phyloP scores from a whole-genome alignment of 2,797 vertebrate genomes.

The Parambassis ranga region DNA sequence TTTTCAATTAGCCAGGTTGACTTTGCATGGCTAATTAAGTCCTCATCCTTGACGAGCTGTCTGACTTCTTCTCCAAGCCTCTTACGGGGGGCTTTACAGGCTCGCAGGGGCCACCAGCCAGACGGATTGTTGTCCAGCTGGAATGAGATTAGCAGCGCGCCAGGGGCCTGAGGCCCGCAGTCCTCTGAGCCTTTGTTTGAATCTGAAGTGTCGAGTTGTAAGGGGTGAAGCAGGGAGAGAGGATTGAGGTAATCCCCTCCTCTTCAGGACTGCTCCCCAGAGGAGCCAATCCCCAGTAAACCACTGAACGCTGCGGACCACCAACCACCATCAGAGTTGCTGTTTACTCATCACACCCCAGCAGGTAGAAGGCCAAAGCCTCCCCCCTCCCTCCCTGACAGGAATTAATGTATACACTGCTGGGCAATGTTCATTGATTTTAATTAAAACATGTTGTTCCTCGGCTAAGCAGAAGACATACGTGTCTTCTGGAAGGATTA shows the following conservation, averaged over 20 bases:
- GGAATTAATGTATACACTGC: constrained; percentile 24
- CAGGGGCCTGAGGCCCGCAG: constrained; percentile 70
- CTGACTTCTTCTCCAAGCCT: constrained; percentile 81
- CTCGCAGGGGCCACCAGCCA: constrained; percentile 70
- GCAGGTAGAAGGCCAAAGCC: constrained; percentile 50
- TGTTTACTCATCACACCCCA: constrained; percentile 58
- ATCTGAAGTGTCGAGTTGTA: constrained; percentile 76
- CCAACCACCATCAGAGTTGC: constrained; percentile 52
- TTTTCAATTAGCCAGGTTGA: constrained; percentile 84
- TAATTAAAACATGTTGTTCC: constrained; percentile 57
- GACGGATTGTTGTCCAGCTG: constrained; percentile 84
- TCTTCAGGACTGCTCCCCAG: constrained; percentile 66
- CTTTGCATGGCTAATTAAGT: constrained; percentile 84
- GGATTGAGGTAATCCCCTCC: constrained; percentile 80
- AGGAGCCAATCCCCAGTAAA: constrained; percentile 53
- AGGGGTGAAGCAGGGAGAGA: constrained; percentile 65
- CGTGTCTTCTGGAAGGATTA: constrained; percentile 50
- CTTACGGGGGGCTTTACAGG: constrained; percentile 77
- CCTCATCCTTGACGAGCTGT: constrained; percentile 81
- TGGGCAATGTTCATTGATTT: constrained; percentile 19
- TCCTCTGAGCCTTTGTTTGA: constrained; percentile 77
- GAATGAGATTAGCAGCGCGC: constrained; percentile 81
- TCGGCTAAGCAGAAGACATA: constrained; percentile 15
- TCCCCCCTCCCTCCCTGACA: not conserved
- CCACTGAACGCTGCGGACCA: constrained; percentile 55